phyloP scores from a whole-genome alignment of 2,797 vertebrate species.

The Todus mexicanus region DNA sequence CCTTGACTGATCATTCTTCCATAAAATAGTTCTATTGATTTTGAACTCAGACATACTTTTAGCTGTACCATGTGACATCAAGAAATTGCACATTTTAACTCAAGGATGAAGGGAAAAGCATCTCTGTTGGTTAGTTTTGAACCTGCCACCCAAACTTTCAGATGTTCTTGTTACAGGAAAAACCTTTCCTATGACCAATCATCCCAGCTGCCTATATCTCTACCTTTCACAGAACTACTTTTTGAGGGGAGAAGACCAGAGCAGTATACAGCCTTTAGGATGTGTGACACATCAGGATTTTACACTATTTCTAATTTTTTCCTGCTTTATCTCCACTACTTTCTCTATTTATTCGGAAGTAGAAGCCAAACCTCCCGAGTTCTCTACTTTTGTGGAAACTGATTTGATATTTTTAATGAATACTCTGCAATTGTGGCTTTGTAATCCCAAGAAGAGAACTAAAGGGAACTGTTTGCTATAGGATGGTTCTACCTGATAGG shows the following conservation, averaged over 20 bases:
- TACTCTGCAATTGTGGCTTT: background rate
- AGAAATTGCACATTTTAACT: background rate
- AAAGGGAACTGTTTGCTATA: background rate
- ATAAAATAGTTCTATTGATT: background rate
- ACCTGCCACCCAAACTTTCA: background rate
- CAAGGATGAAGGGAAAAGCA: background rate
- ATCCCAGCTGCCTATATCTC: background rate
- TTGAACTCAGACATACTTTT: background rate
- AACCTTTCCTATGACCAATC: background rate
- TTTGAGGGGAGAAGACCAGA: background rate
- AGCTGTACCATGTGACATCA: background rate
- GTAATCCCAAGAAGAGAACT: background rate
- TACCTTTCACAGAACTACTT: background rate
- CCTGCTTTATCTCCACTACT: background rate
- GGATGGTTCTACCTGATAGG: background rate
- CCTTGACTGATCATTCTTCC: background rate
- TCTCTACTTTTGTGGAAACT: background rate
- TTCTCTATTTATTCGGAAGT: background rate
- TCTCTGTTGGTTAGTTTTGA: background rate
- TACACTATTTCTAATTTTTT: background rate
- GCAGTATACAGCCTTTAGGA: background rate
- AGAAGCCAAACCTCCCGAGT: background rate
- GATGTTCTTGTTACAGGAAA: background rate
- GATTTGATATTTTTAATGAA: background rate
- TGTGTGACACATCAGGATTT: background rate